Conservation (phyloP, 2,888 invertebrate genomes). For the Eulithis prunata region DNA sequence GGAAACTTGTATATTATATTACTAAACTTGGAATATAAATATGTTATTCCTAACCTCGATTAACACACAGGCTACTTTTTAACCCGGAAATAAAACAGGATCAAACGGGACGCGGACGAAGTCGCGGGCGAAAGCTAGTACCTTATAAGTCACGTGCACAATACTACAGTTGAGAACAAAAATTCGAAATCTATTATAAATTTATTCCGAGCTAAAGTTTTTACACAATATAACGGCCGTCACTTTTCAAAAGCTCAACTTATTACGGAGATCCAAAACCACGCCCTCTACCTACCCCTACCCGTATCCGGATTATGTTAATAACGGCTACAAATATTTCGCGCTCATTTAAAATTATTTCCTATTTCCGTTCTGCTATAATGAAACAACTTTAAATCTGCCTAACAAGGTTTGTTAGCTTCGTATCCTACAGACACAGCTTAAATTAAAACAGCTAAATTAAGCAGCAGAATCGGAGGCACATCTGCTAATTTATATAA, state of each 20-base stretch:
- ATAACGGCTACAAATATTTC: conserved; percentile 71
- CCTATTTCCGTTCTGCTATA: conserved; percentile 57
- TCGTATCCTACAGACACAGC: conserved; percentile 29
- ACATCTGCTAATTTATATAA: background rate
- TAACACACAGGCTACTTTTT: too few species aligned
- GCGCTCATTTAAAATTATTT: conserved; percentile 75
- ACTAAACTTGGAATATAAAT: too few species aligned
- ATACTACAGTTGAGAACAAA: too few species aligned
- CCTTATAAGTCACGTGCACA: too few species aligned
- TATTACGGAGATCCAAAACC: conserved; percentile 20
- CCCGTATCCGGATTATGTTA: conserved; percentile 68
- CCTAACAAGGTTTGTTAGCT: conserved; percentile 38
- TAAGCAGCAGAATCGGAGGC: too few species aligned
- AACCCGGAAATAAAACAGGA: too few species aligned
- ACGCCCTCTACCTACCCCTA: conserved; percentile 25
- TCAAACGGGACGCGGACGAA: too few species aligned
- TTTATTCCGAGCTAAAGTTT: too few species aligned
- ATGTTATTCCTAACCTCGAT: too few species aligned
- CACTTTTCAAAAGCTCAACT: conserved; percentile 1
- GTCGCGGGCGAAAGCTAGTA: too few species aligned
- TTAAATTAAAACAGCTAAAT: background rate
- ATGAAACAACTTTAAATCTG: conserved; percentile 44
- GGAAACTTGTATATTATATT: too few species aligned
- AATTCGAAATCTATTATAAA: too few species aligned
- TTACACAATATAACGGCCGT: background rate